Conservation (phyloP, 1,140 invertebrate genomes). For the Drosophila triauraria region DNA sequence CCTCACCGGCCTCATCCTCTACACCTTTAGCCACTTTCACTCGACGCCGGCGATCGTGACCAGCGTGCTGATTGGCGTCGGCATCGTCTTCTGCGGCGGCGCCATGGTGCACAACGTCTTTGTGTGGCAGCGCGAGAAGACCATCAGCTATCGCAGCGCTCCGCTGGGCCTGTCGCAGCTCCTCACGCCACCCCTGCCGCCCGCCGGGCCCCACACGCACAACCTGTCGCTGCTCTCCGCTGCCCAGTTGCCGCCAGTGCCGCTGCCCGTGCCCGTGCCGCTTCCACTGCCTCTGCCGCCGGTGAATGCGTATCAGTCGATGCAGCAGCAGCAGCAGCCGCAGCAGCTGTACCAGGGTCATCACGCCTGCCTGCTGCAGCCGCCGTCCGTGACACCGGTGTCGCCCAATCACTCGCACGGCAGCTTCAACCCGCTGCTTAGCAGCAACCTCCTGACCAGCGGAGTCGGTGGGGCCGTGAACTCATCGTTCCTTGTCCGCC, state of each 20-base stretch:
- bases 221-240: conserved; percentile 54
- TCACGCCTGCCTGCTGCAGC: conserved; percentile 41
- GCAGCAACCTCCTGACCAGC: conserved; percentile 29
- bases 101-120: conserved; percentile 97
- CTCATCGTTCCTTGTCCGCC: conserved; percentile 82
- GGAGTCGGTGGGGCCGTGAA: conserved; percentile 55
- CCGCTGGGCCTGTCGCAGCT: conserved; percentile 36
- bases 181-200: background rate
- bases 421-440: conserved; percentile 80
- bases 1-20: conserved; percentile 95
- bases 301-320: conserved; percentile 43
- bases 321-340: conserved; percentile 23
- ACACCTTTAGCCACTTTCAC: conserved; percentile 96
- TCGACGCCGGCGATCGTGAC: conserved; percentile 96
- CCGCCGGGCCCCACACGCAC: conserved; percentile 14
- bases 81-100: conserved; percentile 95
- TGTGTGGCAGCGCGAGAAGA: conserved; percentile 96
- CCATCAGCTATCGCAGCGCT: conserved; percentile 86
- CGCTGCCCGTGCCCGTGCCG: conserved; percentile 15
- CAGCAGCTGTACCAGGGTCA: conserved; percentile 67
- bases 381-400: conserved; percentile 79
- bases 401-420: conserved; percentile 84
- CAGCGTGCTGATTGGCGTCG: conserved; percentile 94
- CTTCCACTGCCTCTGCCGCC: conserved; percentile 13
- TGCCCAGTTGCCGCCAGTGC: conserved; percentile 28